Evolutionary conservation across 2,113 vertebrate genomes (phyloP), one percentile per base, ranked within the genome.

Genomic region (Muntiacus muntjak): DNA sequence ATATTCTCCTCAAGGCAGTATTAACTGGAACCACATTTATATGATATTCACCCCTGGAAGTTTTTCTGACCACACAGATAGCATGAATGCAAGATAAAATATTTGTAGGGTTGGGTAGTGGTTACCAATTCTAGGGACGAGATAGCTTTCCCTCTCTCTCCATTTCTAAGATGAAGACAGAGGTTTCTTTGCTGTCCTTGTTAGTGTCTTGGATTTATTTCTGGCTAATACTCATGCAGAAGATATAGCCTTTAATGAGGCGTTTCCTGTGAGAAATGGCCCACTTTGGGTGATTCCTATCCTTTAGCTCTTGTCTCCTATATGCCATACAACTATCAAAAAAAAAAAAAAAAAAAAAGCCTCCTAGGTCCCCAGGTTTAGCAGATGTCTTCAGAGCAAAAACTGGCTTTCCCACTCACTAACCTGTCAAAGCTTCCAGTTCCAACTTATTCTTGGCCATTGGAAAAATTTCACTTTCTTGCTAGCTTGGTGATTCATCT

Each of bases 401-500:
- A 60, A 5, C 47, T 89, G 30, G 6, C 25, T 33, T n/a, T 85
- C 9, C 12, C 19, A 12, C 8, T 57, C 13, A 1, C 23, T 62
- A n/a, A 23, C 71, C 30, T 94, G 60, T 28, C 33, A 28, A 21
- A 55, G 16, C 83, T 92, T 89, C 54, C 52, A 54, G 12, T 74
- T 89, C 79, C 33, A 16, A 5, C 74, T 95, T 91, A 40, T n/a
- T 95, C 93, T 81, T 60, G 33, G 15, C 26, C 45, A 96, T 95
- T 85, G 97, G 79, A 85, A 89, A 89, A 11, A 40, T 67, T 98
- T 86, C 28, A 47, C 36, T 91, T 95, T 82, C 55, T 84, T 84
- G 43, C 15, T 94, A 94, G 87, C 43, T 92, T 64, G 54, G 79
- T 97, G 95, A 98, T 50, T 96, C 95, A 97, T 81, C 33, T 71